Evolutionary conservation across 2,888 invertebrate genomes (phyloP), one percentile per base, ranked within the genome.

Genomic region (Drosophila recens): DNA sequence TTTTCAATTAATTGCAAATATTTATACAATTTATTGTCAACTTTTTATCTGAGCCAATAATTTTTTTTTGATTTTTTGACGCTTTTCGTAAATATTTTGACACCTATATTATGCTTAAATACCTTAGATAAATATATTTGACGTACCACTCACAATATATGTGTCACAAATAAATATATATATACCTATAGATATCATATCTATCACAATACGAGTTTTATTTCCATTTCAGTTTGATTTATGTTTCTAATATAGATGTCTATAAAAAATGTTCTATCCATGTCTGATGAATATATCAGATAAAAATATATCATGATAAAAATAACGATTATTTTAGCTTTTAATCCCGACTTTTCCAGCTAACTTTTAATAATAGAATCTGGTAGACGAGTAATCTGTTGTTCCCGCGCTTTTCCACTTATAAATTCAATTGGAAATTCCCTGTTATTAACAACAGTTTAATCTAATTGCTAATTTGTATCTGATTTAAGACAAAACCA

Each of bases 1-100:
- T 52, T 72, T 68, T 69, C 65, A 72, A 82, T 87, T 75, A 70
- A 54, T 67, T 68, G 46, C 64, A 73, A 83, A 84, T 73, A 83
- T 87, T 82, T 72, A 49, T 58, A 49, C 54, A 20, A 53, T 52
- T 57, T 34, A 67, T 83, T 84, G 57, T n/a, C 80, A 68, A 17
- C 69, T 64, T 40, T 64, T 67, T 51, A 71, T 67, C 20, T 34
- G 17, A 23, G 20, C 33, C 72, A 66, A 75, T 62, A 58, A 58
- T 27, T 27, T 46, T 51, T 66, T 38, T 23, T 51, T 36, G 42
- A 36, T 33, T 33, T 33, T 45, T 36, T 46, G 48, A 38, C 57
- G 20, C 72, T 67, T 59, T 64, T 15, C 49, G 52, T 53, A 68
- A 73, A 67, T 63, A 68, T 72, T 76, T 82, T 86, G 69, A 70